Percentiles rank a stretch among this genome's conserved stretches.
These are phyloP conservation scores for Orthosia gothica DNA, from an alignment of 2,888 invertebrate species.

Conservation along the genomic window DNA sequence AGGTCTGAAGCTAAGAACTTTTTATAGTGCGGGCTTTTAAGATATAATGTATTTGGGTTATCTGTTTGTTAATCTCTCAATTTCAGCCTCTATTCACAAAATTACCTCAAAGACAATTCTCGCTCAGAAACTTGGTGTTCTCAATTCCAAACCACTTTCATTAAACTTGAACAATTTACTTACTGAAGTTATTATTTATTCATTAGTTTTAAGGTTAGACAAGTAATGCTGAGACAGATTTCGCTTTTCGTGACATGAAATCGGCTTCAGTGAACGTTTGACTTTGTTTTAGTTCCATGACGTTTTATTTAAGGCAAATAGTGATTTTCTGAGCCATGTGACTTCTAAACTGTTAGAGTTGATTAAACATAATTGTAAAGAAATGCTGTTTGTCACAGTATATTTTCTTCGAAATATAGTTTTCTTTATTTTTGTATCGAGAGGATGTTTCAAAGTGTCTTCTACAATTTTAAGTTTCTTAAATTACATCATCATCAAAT, in stretches of 20 bases:
- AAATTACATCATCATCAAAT: too few relatives aligned
- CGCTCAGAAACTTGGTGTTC: conserved; percentile 12
- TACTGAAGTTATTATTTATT: conserved; percentile 53
- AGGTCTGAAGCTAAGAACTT: background rate
- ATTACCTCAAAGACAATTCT: conserved; percentile 26
- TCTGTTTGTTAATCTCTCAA: conserved; percentile 7
- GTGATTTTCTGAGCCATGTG: too few relatives aligned
- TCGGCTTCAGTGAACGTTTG: conserved; percentile 4
- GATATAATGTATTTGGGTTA: background rate
- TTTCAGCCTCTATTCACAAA: background rate
- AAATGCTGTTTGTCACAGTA: too few relatives aligned
- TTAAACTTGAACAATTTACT: conserved; percentile 42
- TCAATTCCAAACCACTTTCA: conserved; percentile 16
- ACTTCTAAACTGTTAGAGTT: too few relatives aligned
- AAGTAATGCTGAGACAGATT: conserved; percentile 31
- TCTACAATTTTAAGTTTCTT: too few relatives aligned
- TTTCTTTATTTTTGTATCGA: too few relatives aligned
- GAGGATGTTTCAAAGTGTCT: too few relatives aligned
- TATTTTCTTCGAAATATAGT: too few relatives aligned
- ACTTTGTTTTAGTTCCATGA: background rate
- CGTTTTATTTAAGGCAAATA: background rate
- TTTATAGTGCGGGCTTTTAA: background rate
- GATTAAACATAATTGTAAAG: too few relatives aligned
- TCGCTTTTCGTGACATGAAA: conserved; percentile 29
- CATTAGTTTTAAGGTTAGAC: conserved; percentile 46